phyloP scores from a whole-genome alignment of 2,888 invertebrate species.

The Cantharis rustica region DNA sequence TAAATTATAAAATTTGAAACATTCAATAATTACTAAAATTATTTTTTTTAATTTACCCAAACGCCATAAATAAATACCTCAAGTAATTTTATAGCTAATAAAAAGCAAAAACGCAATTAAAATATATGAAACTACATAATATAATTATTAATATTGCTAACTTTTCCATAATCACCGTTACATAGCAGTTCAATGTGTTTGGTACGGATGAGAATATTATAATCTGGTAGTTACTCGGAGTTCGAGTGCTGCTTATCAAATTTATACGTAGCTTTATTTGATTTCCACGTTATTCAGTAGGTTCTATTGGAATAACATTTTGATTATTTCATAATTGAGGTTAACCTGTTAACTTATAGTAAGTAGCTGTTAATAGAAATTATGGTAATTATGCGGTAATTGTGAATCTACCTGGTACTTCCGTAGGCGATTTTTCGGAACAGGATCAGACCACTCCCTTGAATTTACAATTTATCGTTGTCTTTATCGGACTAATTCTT shows the following conservation, averaged over 20 bases:
- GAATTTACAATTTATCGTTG: too few species aligned
- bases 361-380: too few species aligned
- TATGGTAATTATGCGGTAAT: too few species aligned
- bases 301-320: neutral
- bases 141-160: neutral
- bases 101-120: neutral
- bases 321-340: neutral
- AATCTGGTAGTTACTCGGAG: neutral
- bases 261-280: neutral
- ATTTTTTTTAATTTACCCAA: too few species aligned
- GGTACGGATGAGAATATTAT: neutral
- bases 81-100: neutral
- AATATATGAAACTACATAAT: neutral
- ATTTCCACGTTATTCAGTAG: neutral
- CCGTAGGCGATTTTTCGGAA: neutral
- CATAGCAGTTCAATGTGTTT: neutral
- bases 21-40: too few species aligned
- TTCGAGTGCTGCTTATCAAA: neutral
- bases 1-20: too few species aligned
- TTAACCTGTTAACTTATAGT: too few species aligned
- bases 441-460: too few species aligned
- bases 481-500: neutral
- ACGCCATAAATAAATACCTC: too few species aligned
- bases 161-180: neutral
- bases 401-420: too few species aligned